These are phyloP conservation scores for Echiichthys vipera DNA, from an alignment of 2,797 vertebrate genomes.

Conservation along the genomic window DNA sequence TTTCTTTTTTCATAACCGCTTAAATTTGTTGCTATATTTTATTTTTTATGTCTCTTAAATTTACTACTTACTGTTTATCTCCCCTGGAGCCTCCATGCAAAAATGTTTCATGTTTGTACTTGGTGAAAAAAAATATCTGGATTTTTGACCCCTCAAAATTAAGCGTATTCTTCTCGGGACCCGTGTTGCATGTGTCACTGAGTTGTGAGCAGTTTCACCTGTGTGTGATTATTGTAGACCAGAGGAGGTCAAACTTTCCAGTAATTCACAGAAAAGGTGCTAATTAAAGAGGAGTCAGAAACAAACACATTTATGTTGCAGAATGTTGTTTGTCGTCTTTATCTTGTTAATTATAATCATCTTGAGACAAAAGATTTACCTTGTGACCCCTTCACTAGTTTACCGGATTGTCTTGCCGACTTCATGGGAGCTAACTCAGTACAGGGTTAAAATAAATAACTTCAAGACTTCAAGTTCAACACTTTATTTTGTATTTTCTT, in stretches of 20 bases:
- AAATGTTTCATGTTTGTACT: no score
- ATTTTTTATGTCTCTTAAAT: no score
- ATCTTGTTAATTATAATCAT: neutral
- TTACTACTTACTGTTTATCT: no score
- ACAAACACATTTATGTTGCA: neutral
- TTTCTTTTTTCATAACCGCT: no score
- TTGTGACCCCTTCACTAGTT: no score
- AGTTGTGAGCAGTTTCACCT: neutral
- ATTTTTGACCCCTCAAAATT: neutral
- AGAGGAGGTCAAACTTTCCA: neutral
- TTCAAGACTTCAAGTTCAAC: slow-evolving; percentile 59
- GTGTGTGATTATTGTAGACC: neutral
- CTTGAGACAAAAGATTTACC: neutral
- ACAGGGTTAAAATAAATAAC: neutral
- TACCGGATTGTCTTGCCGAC: neutral
- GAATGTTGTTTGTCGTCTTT: neutral
- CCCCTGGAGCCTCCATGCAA: no score
- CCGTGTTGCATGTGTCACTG: neutral
- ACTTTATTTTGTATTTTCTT: slow-evolving; percentile 82
- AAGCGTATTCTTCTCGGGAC: neutral
- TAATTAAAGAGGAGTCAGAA: neutral
- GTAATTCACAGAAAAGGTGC: neutral
- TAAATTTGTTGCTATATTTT: no score
- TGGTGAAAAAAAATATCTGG: no score
- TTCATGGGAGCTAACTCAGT: neutral